phyloP scores from a whole-genome alignment of 2,888 invertebrate species.

The Phyllotreta striolata region DNA sequence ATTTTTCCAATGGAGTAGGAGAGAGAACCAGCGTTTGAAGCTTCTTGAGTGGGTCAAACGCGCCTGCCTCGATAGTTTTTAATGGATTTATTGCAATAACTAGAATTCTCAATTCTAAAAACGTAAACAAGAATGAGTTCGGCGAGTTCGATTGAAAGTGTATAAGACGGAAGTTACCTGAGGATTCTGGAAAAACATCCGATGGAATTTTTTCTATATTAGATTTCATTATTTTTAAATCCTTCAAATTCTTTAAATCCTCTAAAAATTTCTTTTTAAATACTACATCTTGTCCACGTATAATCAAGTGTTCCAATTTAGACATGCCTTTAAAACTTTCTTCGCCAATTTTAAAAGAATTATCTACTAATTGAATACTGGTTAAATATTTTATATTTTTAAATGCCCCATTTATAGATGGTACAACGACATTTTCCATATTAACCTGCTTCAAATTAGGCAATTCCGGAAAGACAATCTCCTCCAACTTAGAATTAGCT shows the following conservation, averaged over 20 bases:
- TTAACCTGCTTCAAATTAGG: slow-evolving; percentile 4
- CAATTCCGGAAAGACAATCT: slow-evolving; percentile 14
- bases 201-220: slow-evolving; percentile 5
- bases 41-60: slow-evolving; percentile 11
- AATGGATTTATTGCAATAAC: slow-evolving; percentile 8
- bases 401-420: slow-evolving; percentile 11
- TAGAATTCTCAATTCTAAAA: slow-evolving; percentile 10
- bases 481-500: slow-evolving; percentile 2
- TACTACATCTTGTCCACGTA: not conserved
- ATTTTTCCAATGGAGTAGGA: slow-evolving; percentile 5
- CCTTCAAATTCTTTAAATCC: slow-evolving; percentile 3
- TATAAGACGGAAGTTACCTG: slow-evolving; percentile 1
- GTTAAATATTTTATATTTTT: slow-evolving; percentile 11
- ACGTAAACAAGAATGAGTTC: not conserved
- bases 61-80: slow-evolving; percentile 4
- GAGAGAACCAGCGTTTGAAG: not conserved
- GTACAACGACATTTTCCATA: not conserved
- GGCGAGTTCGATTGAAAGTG: not conserved
- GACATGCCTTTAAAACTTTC: slow-evolving; percentile 6
- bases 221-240: not conserved
- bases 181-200: not conserved
- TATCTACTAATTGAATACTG: not conserved
- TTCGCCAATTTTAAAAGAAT: not conserved
- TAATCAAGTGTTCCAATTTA: not conserved
- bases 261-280: not conserved